Evolutionary conservation across 2,113 vertebrate species (phyloP).

Genomic region (Limnothrissa miodon): DNA sequence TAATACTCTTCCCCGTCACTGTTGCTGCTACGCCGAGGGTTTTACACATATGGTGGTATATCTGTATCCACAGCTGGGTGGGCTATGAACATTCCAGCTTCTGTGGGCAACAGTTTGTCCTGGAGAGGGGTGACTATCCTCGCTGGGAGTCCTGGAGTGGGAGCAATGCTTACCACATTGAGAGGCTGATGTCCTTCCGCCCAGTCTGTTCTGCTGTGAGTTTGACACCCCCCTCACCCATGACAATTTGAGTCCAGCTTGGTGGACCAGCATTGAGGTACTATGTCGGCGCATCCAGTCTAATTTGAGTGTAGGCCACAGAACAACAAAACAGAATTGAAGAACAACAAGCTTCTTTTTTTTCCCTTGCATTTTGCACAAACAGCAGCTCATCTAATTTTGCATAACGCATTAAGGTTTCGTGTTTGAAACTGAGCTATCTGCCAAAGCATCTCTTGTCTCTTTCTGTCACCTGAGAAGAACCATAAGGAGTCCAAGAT

Average conservation of each 20-base stretch:
- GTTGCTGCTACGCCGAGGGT: too few relatives aligned
- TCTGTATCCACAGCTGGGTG: conserved; percentile 77
- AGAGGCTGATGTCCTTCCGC: conserved; percentile 95
- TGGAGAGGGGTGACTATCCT: conserved; percentile 95
- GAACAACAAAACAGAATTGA: background rate
- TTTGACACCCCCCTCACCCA: conserved; percentile 48
- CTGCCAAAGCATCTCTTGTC: background rate
- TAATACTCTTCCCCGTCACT: too few relatives aligned
- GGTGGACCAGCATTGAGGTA: too few relatives aligned
- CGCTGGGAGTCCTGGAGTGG: conserved; percentile 97
- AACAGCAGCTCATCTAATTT: too few relatives aligned
- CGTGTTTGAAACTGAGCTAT: background rate
- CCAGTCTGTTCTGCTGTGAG: conserved; percentile 94
- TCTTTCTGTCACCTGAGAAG: conserved; percentile 62
- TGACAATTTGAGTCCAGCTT: background rate
- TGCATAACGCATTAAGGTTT: background rate
- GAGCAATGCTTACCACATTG: conserved; percentile 94
- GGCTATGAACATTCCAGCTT: conserved; percentile 94
- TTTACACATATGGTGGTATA: background rate
- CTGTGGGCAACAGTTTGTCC: conserved; percentile 94
- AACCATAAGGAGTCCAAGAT: conserved; percentile 96
- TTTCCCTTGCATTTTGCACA: too few relatives aligned
- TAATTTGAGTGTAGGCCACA: background rate
- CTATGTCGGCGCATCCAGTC: too few relatives aligned
- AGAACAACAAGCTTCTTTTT: background rate